A percentile compares a stretch with the other conserved stretches of the same genome.
phyloP scores from a whole-genome alignment of 2,888 invertebrate species.

The Luperina nickerlii region DNA sequence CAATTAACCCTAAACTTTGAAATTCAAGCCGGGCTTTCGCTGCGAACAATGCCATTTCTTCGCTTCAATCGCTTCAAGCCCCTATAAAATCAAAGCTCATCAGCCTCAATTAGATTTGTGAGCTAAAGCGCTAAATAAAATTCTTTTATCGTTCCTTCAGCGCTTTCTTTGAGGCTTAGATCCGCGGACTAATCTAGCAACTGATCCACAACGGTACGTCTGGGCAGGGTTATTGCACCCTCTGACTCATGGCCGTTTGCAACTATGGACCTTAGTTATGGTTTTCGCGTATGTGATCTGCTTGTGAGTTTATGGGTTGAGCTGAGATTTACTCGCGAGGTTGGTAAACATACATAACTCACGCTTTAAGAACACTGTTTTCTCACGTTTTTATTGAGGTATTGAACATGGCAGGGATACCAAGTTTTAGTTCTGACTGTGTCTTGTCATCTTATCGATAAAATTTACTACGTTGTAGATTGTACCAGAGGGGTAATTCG shows the following conservation, averaged over 20 bases:
- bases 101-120: constrained; percentile 54
- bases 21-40: constrained; percentile 32
- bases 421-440: neutral
- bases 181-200: constrained; percentile 65
- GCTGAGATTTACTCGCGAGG: constrained; percentile 15
- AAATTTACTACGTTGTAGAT: neutral
- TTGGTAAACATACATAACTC: constrained; percentile 29
- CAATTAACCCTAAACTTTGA: constrained; percentile 44
- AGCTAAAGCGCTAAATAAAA: constrained; percentile 54
- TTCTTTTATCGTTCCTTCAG: constrained; percentile 49
- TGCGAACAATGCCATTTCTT: constrained; percentile 38
- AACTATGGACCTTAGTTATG: constrained; percentile 45
- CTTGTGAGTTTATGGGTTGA: constrained; percentile 55
- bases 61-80: constrained; percentile 43
- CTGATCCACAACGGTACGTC: constrained; percentile 74
- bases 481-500: neutral
- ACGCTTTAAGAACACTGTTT: constrained; percentile 4
- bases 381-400: neutral
- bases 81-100: constrained; percentile 49
- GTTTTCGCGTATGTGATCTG: constrained; percentile 54
- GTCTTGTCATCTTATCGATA: too few relatives aligned
- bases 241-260: constrained; percentile 74
- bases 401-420: neutral
- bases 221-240: constrained; percentile 79
- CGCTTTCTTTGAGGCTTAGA: constrained; percentile 48